Base-by-base conservation (phyloP, 2,888 invertebrate genomes). In the Diarsia mendica region DNA sequence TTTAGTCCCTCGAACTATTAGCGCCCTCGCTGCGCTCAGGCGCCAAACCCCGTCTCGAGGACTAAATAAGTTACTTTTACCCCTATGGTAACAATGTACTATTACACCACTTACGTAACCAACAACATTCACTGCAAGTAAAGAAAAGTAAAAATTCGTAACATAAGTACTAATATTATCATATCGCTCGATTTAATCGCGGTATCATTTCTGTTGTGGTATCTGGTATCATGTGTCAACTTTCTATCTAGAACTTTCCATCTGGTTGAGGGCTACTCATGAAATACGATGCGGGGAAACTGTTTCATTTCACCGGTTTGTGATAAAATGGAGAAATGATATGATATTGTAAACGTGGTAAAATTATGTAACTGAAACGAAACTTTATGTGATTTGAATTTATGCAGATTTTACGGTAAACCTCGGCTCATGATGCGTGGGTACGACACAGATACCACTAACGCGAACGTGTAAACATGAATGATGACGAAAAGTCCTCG, bases 191-290 rank as follows among this genome's bases (percentile, higher is more conserved):
- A 79, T 67, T 64, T 69, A 23, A 75, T 80, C 81, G 51, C 64
- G 39, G 33, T 84, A 78, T 83, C 77, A 70, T 65, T 61, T 61
- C 66, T 39, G 48, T 60, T 68, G 68, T 68, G 68, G 63, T 75
- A 83, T 79, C 85, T 65, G 75, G 85, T 87, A 82, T 71, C 83
- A 69, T 67, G 74, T 85, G 79, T 69, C 77, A 58, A 85, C 88
- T 88, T 87, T 88, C 88, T 86, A 82, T 79, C 80, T 69, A 72
- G 79, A 78, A 87, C 84, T 88, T 88, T 88, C 88, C 78, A 83
- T 87, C 67, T 76, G 65, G 39, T 67, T 49, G 67, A 67, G 67
- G 72, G 76, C 33, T 77, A 28, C 28, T 28, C 28, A 28, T 28
- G 85, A 76, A 80, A 85, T 79, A 75, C 23, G 77, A 82, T 53